These are phyloP conservation scores for Odontocolon sp. DNA, from an alignment of 2,888 invertebrate genomes.

Conservation along the genomic window DNA sequence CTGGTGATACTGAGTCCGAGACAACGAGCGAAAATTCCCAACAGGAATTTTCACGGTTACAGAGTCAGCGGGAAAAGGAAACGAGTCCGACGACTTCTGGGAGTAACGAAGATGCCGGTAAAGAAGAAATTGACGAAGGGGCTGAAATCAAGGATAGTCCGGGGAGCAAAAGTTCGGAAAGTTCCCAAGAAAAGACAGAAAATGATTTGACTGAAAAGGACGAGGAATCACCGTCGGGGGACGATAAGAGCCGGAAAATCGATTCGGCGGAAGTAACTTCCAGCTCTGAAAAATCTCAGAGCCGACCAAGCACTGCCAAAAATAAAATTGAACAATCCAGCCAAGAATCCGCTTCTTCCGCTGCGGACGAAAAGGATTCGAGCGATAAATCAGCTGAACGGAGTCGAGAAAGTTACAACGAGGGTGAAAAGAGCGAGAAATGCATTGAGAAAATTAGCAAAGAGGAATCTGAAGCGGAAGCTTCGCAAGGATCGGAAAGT, in stretches of 20 bases:
- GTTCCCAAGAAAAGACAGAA: constrained; percentile 38
- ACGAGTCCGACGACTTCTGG: constrained; percentile 2
- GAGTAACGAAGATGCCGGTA: constrained; percentile 72
- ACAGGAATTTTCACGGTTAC: constrained; percentile 71
- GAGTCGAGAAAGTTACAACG: background rate
- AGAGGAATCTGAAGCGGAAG: background rate
- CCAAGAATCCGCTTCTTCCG: constrained; percentile 6
- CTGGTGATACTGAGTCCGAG: constrained; percentile 39
- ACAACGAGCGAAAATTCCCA: constrained; percentile 61
- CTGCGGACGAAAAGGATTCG: background rate
- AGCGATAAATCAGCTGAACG: background rate
- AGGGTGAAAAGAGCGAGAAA: constrained; percentile 2
- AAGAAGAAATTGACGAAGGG: constrained; percentile 64
- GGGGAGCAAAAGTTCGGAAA: constrained; percentile 3
- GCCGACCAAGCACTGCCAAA: constrained; percentile 28
- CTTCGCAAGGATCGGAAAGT: background rate
- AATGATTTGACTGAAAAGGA: constrained; percentile 33
- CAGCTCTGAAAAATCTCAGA: constrained; percentile 26
- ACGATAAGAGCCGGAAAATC: constrained; percentile 51
- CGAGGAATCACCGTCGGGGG: constrained; percentile 40
- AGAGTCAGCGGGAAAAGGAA: constrained; percentile 31
- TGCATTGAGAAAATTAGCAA: background rate
- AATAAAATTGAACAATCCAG: background rate
- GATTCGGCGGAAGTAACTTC: constrained; percentile 17
- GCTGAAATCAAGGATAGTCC: background rate